These are phyloP conservation scores for Lindbergichthys nudifrons DNA, from an alignment of 2,797 vertebrate genomes.

Conservation along the genomic window DNA sequence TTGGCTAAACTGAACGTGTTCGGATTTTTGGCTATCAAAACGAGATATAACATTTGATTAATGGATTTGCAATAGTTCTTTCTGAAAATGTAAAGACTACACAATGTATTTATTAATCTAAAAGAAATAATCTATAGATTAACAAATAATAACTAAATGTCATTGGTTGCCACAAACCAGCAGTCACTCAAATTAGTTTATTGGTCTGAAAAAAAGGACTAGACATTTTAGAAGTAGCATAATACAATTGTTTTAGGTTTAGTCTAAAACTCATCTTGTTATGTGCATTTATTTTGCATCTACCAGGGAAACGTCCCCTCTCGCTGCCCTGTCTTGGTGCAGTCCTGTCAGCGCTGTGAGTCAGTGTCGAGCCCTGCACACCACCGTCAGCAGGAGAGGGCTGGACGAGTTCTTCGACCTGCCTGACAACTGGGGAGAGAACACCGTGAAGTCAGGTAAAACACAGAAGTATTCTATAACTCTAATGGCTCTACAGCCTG, in stretches of 20 bases:
- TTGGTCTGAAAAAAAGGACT: neutral
- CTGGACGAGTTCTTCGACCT: slow-evolving; percentile 96
- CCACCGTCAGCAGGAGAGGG: slow-evolving; percentile 83
- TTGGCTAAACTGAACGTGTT: no score
- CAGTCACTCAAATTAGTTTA: neutral
- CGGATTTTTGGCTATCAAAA: no score
- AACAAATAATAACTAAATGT: no score
- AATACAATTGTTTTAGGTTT: no score
- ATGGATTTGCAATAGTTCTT: no score
- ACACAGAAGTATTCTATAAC: neutral
- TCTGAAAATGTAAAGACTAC: no score
- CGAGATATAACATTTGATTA: no score
- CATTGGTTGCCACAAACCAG: neutral
- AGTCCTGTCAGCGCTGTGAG: slow-evolving; percentile 28
- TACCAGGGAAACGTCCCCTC: slow-evolving; percentile 46
- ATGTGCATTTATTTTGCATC: slow-evolving; percentile 5
- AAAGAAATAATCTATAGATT: no score
- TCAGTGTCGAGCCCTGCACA: slow-evolving; percentile 84
- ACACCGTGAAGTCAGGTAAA: slow-evolving; percentile 92
- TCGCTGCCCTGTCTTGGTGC: slow-evolving; percentile 1
- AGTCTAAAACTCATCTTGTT: neutral
- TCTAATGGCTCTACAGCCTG: neutral
- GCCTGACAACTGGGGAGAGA: slow-evolving; percentile 93
- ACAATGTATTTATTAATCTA: no score
- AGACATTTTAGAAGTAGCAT: no score